Evolutionary conservation across 2,113 vertebrate species (phyloP), one percentile per base, ranked within the genome.

Genomic region (Seriola dumerili): DNA sequence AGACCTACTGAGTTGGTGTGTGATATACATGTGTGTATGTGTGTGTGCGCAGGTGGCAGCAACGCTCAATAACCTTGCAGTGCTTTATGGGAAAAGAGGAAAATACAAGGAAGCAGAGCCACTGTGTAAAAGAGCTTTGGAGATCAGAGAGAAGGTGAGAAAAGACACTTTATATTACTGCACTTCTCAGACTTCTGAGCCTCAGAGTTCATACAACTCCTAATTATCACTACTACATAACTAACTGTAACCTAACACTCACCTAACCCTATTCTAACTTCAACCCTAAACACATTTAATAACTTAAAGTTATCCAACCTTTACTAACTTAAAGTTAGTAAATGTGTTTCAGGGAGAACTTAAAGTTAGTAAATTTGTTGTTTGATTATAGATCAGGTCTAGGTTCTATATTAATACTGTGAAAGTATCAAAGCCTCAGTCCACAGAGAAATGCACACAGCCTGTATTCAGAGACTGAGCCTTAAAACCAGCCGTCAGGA

Each of bases 51-150:
- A 97, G 97, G 97, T 97, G 74, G 97, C 97, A 0, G 97, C 97
- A 8, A 97, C 97, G 0, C 96, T 97, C 74, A 97, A 97, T 93
- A 97, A 97, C 90, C 90, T 97, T 74, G 96, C 97, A 0, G 96
- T 97, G 46, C 95, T 97, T 69, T 97, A 97, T 0, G 97, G 97
- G 46, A 97, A 97, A 85, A 93, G 97, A 5, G 97, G 97, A 8
- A 96, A 96, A 25, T 97, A 97, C 89, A 95, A 94, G 36, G 97
- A 97, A 83, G 97, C 97, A 0, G 97, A 97, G 87, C 97, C 97
- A 0, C 92, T 97, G 29, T 97, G 97, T 94, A 97, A 97, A 89
- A 93, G 97, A 42, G 97, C 97, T 36, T 85, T 97, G 89, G 96
- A 97, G 90, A 97, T 97, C 92, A 94, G 97, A 0, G 97, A 97